A percentile compares a stretch with the other conserved stretches of the same genome.
phyloP scores from a whole-genome alignment of 2,113 vertebrate genomes.

The Dermatemys mawii region DNA sequence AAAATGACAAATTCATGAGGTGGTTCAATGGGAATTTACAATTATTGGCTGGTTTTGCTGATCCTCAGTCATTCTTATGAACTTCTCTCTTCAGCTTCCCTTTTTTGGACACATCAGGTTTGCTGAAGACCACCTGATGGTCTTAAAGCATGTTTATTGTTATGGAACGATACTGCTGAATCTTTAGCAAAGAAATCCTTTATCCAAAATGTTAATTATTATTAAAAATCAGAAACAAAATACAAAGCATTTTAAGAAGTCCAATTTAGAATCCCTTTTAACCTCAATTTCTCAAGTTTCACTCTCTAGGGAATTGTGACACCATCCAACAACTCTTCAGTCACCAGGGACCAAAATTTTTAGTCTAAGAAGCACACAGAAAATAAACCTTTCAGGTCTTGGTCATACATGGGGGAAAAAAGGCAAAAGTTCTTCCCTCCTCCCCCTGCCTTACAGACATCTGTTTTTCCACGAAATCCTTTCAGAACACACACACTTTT shows the following conservation, averaged over 20 bases:
- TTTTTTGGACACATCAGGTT: neutral
- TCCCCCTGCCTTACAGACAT: neutral
- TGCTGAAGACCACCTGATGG: neutral
- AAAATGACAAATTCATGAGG: neutral
- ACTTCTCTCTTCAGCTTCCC: neutral
- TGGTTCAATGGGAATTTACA: neutral
- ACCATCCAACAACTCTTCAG: neutral
- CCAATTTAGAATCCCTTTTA: neutral
- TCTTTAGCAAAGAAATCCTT: neutral
- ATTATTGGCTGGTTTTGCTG: neutral
- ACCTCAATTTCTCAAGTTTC: neutral
- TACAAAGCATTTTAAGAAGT: neutral
- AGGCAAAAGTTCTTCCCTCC: neutral
- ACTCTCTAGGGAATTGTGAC: neutral
- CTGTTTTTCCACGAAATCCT: neutral
- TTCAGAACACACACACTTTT: neutral
- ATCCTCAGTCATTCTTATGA: neutral
- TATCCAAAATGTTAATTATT: neutral
- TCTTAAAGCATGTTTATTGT: neutral
- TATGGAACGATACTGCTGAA: neutral
- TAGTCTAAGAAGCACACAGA: neutral
- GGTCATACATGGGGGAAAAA: neutral
- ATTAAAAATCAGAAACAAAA: neutral
- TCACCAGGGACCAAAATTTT: neutral
- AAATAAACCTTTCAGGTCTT: neutral